Evolutionary conservation across 2,888 invertebrate species (phyloP).

Genomic region (Calliopum simillimum): DNA sequence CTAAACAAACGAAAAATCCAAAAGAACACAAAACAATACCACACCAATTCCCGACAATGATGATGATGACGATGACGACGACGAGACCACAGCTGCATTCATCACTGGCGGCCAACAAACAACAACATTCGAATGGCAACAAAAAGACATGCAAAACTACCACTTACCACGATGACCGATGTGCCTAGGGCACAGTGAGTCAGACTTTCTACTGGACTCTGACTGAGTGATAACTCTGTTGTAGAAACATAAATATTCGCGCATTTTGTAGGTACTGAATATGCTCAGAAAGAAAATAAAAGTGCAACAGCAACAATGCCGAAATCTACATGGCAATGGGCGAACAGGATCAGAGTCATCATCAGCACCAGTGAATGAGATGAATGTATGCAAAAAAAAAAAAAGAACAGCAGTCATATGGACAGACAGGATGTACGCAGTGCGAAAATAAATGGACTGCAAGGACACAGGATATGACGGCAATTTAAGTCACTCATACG

Average conservation of each 20-base stretch:
- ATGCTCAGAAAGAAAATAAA: constrained; percentile 37
- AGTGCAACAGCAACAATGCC: constrained; percentile 30
- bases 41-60: constrained; percentile 12
- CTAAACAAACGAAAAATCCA: constrained; percentile 43
- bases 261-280: constrained; percentile 40
- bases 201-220: constrained; percentile 49
- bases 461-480: constrained; percentile 55
- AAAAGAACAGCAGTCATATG: constrained; percentile 1
- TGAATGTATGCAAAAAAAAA: background rate
- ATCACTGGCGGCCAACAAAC: constrained; percentile 35
- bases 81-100: constrained; percentile 37
- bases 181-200: constrained; percentile 48
- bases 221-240: constrained; percentile 53
- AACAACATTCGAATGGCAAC: constrained; percentile 29
- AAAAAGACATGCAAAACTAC: constrained; percentile 38
- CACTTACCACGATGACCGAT: constrained; percentile 40
- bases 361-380: constrained; percentile 3
- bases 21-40: constrained; percentile 41
- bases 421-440: constrained; percentile 28
- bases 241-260: constrained; percentile 50
- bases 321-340: constrained; percentile 8
- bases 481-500: constrained; percentile 61
- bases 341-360: constrained; percentile 17
- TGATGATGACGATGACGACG: constrained; percentile 6
- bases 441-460: constrained; percentile 44